Evolutionary conservation across 2,888 invertebrate genomes (phyloP), one percentile per base, ranked within the genome.

Genomic region (Tanypteryx hageni): DNA sequence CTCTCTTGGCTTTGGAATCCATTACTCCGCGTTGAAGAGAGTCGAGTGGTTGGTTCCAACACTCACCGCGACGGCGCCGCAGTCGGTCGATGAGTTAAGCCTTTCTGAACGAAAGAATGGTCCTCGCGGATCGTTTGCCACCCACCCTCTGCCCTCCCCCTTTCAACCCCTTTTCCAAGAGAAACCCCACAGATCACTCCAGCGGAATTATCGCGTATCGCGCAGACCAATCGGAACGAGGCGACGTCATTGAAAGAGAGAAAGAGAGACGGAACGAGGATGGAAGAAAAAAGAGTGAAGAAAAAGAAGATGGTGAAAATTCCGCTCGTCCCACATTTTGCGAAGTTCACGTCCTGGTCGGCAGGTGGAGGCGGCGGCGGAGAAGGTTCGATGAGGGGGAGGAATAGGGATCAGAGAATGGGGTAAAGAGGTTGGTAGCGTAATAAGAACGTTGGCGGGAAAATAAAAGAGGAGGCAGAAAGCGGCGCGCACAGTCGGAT

Each of bases 51-150:
- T 64, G 44, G 31, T 89, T 68, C n/a, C 89, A 64, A 56, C 44
- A 56, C 64, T 44, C 64, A 44, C 64, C 64, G 8, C 61, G 61
- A 31, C 61, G 61, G 86, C 59, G 86, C 27, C 31, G 11, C 64
- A 58, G 61, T 61, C 61, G 27, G 27, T 16, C 61, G 14, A 56
- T 61, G 89, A 68, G 86, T 31, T 16, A 10, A 44, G n/a, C 18
- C 64, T 68, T n/a, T n/a, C 64, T 56, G 58, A 61, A 31, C 27
- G 68, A 64, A 68, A 89, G 64, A 68, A 89, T n/a, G 56, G 89
- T 64, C 89, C 44, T 56, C 13, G 44, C 31, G 89, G 89, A 64
- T 31, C 89, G 64, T 68, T 89, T 89, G 64, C 44, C 86, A 16
- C 14, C 10, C 18, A 22, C 86, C 22, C 27, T 0, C 56, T 31